A percentile compares a stretch with the other conserved stretches of the same genome.
phyloP scores from a whole-genome alignment of 2,888 invertebrate species.

The Lobophora halterata region DNA sequence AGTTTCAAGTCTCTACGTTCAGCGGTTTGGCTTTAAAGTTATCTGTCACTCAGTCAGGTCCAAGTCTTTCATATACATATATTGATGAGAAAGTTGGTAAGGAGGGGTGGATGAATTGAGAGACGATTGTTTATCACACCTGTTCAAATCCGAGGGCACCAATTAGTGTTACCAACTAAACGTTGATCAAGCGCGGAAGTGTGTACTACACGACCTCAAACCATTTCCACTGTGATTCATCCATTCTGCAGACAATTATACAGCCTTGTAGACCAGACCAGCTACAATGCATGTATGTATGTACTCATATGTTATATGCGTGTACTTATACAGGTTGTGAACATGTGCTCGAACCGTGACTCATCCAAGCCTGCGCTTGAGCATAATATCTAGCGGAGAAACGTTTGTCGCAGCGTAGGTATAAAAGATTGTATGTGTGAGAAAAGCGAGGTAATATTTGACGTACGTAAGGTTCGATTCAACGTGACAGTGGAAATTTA shows the following conservation, averaged over 20 bases:
- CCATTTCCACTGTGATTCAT: slow-evolving; percentile 14
- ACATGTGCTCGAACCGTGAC: slow-evolving; percentile 33
- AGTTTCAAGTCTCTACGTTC: too few species aligned
- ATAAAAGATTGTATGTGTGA: slow-evolving; percentile 9
- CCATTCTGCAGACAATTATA: slow-evolving; percentile 1
- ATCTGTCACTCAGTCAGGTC: too few species aligned
- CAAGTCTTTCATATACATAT: too few species aligned
- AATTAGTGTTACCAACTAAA: too few species aligned
- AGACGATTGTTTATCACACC: too few species aligned
- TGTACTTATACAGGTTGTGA: slow-evolving; percentile 17
- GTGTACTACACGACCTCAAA: slow-evolving; percentile 1
- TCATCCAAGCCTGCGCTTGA: slow-evolving; percentile 41
- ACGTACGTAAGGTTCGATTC: too few species aligned
- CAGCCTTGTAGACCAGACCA: slow-evolving; percentile 10
- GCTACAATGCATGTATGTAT: not conserved
- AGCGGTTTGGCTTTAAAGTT: too few species aligned
- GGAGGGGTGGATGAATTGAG: too few species aligned
- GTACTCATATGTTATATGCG: not conserved
- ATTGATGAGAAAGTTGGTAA: too few species aligned
- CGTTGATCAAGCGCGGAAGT: too few species aligned
- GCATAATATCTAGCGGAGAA: slow-evolving; percentile 29
- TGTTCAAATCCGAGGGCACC: too few species aligned
- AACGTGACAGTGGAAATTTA: too few species aligned
- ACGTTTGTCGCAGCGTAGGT: slow-evolving; percentile 8
- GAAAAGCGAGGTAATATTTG: slow-evolving; percentile 2